Evolutionary conservation across 2,888 invertebrate species (phyloP).

Genomic region (Mactromeris polynyma): DNA sequence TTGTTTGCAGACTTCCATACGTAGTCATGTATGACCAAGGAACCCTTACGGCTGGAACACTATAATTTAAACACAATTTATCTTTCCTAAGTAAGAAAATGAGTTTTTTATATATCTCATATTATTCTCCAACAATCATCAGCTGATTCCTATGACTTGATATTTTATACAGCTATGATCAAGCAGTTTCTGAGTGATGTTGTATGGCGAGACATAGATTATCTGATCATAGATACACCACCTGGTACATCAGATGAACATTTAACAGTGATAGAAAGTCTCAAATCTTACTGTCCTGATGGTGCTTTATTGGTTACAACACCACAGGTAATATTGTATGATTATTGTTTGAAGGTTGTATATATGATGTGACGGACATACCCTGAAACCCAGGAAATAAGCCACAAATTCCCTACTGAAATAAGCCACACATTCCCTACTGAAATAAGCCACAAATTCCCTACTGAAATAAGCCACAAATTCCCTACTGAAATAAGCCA

Average conservation of each 20-base stretch:
- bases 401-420: too few relatives aligned
- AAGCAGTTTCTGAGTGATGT: conserved; percentile 97
- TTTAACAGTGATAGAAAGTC: conserved; percentile 93
- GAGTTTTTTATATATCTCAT: neutral
- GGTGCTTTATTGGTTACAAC: conserved; percentile 97
- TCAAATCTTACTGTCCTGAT: conserved; percentile 88
- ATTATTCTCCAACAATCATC: neutral
- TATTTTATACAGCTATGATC: conserved; percentile 92
- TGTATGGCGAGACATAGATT: conserved; percentile 97
- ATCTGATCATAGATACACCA: conserved; percentile 96
- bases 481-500: too few relatives aligned
- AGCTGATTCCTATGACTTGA: neutral
- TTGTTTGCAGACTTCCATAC: too few relatives aligned
- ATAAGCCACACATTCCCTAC: too few relatives aligned
- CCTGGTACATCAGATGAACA: conserved; percentile 99
- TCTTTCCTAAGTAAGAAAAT: too few relatives aligned
- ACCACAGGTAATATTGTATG: conserved; percentile 91
- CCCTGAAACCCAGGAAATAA: too few relatives aligned
- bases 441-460: too few relatives aligned
- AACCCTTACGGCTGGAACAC: too few relatives aligned
- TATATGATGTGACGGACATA: too few relatives aligned
- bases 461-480: too few relatives aligned
- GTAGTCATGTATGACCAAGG: too few relatives aligned
- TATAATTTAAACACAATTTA: too few relatives aligned
- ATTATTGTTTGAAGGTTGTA: neutral